Evolutionary conservation across 2,888 invertebrate species (phyloP).

Genomic region (Lamellibrachia satsuma): DNA sequence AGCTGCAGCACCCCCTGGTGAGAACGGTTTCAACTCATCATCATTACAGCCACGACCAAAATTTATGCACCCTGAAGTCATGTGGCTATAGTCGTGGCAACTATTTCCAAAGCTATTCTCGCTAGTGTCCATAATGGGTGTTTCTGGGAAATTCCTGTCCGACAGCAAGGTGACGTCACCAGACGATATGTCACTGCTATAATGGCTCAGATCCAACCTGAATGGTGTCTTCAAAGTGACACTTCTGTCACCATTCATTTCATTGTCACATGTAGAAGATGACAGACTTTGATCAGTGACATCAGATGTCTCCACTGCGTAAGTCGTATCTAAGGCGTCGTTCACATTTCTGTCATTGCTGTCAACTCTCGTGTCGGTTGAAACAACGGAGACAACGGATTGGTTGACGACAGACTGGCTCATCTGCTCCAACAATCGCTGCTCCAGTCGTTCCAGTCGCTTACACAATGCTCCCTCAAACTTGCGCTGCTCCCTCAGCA

Average conservation of each 20-base stretch:
- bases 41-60: neutral
- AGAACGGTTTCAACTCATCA: neutral
- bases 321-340: neutral
- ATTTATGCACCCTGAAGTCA: neutral
- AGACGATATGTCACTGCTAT: neutral
- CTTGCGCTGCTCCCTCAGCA: conserved; percentile 46
- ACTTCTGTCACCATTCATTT: neutral
- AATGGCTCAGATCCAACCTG: neutral
- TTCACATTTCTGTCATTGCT: neutral
- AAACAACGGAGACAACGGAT: neutral
- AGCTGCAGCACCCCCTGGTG: conserved; percentile 18
- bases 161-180: neutral
- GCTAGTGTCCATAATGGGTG: neutral
- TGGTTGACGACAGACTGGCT: neutral
- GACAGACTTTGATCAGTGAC: neutral
- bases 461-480: conserved; percentile 41
- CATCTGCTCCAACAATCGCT: conserved; percentile 43
- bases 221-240: neutral
- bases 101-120: neutral
- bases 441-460: conserved; percentile 48
- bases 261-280: neutral
- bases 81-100: neutral
- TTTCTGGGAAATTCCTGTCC: neutral
- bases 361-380: neutral
- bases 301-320: neutral